Evolutionary conservation across 1,140 invertebrate genomes (phyloP), one percentile per base, ranked within the genome.

Genomic region (Aleiodes sp.): DNA sequence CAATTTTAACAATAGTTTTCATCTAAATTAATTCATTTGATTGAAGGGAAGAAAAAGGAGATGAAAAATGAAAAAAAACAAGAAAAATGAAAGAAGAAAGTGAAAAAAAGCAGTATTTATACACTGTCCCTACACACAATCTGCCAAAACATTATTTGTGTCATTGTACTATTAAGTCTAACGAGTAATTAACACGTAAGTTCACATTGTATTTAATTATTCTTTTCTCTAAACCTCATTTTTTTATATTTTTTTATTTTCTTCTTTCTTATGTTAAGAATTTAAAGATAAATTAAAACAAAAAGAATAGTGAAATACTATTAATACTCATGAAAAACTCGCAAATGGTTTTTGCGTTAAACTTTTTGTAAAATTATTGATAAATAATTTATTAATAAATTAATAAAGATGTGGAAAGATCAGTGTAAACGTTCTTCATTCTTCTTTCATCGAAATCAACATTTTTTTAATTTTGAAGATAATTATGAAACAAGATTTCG

Each of bases 131-230:
- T 14, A 41, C 46, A 52, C 46, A 12, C 21, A 12, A 52, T 16
- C 26, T 52, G 46, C 46, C 46, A 52, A 52, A 52, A 52, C 46
- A 16, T 52, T 52, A 52, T 52, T 65, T 65, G 39, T 33, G 63
- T 52, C 39, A 28, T n/a, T 26, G 63, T 65, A 52, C 52, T 52
- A 52, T 65, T 52, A 19, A 31, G 41, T 43, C 37, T 46, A 29
- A 39, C n/a, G 28, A 31, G n/a, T 33, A 43, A 35, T 33, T 65
- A 43, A 1, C 24, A 24, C 10, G n/a, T 19, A 29, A 65, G 43
- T 65, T 65, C 37, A 31, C 62, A 39, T 29, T 29, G 33, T 31
- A 46, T 29, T n/a, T 14, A 64, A 19, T 43, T 43, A 12, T 4
- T 37, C 10, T 64, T 52, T 52, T 52, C 46, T 52, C n/a, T n/a